Base-by-base conservation (phyloP, 2,113 vertebrate genomes). In the Irena cyanogastra region DNA sequence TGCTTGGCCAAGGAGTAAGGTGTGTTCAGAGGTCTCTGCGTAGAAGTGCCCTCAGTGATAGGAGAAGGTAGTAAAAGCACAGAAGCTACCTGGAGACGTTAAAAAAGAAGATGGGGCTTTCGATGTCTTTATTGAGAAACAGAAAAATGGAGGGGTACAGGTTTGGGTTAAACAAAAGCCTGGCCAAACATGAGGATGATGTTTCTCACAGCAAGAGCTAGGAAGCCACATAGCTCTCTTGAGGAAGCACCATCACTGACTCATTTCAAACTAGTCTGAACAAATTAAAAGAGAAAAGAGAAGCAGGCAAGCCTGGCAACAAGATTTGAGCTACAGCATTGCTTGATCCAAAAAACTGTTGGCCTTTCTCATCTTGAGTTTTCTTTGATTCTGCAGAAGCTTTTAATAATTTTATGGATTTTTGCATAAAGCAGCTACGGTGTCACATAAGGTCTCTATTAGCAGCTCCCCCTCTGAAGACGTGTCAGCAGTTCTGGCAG, bases 351-450 rank as follows among this genome's bases (percentile, higher is more conserved):
- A 96, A 81, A 93, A 96, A 82, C 64, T 76, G 79, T 88, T 92
- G 87, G 86, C 78, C 75, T 59, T 96, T 96, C 92, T 92, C 65
- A 90, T 91, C 61, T 82, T 72, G 60, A 95, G 37, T 79, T 94
- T 92, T 95, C 91, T 97, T 96, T 97, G 83, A 97, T 95, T 97
- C 68, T 92, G 53, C 83, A 94, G 91, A 95, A 89, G 85, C 74
- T 95, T 95, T 97, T 91, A 96, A 96, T 92, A 97, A 96, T 89
- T 97, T 91, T 95, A 95, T 84, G 70, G 70, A 88, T 91, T 93
- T 96, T 95, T 97, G 87, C 93, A 91, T 95, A 81, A 93, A 94
- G 87, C 56, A 63, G 64, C 60, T 79, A 85, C 57, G 81, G 59
- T 68, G 71, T 96, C 90, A 79, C 88, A 85, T 95, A 94, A 96